Evolutionary conservation across 1,140 invertebrate genomes (phyloP), one percentile per base, ranked within the genome.

Genomic region (Rhagoletis pomonella): DNA sequence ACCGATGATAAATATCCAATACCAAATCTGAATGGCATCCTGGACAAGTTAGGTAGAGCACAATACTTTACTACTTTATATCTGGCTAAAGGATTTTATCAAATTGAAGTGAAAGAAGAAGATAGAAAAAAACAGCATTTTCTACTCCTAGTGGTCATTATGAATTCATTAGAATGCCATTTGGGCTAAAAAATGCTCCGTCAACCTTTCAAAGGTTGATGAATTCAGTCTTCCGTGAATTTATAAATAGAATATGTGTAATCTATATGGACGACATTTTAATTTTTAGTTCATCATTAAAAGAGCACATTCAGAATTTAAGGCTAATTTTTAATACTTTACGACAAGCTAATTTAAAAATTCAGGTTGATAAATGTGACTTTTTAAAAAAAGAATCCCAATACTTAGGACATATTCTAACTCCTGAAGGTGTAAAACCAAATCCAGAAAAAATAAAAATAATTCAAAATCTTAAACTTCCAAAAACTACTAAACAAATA

Each of bases 181-280:
- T 47, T 50, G 14, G 29, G 17, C n/a, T 50, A 17, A 29, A 59
- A 12, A 59, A 84, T 19, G 17, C 55, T 19, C 44, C 90, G 3
- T 86, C 88, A 14, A 91, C 90, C 4, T 93, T 94, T 88, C 91
- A 93, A 86, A 87, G 89, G 69, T 59, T 85, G 9, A 85, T 85
- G 39, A 47, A 85, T 59, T 17, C 4, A 12, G 19, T 81, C 14
- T 81, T 81, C 10, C 9, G 17, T 6, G 73, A 81, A 7, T 81
- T 81, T 17, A 81, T 81, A 4, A 19, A 19, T 55, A 85, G 55
- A 12, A 85, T 4, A 17, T 85, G 81, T 85, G 47, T 85, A 3
- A 12, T 85, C 6, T 85, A 85, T 19, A n/a, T 85, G 19, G 81
- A 85, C 47, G 81, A 55, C 29, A 85, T 85, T 10, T 9, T 85